These are phyloP conservation scores for Euphydryas editha DNA, from an alignment of 2,888 invertebrate genomes.

Conservation along the genomic window DNA sequence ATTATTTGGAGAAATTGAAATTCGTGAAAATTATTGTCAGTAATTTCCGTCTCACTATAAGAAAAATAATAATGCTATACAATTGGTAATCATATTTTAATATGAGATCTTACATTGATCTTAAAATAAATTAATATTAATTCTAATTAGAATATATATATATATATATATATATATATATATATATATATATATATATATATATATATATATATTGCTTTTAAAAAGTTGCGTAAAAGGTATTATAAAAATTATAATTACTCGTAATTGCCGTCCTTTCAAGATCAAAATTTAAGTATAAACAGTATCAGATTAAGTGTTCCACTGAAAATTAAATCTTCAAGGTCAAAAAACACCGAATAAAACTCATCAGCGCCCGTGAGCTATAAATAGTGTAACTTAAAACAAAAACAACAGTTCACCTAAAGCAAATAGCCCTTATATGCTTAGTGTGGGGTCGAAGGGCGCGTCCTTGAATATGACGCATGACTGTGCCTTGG, in stretches of 20 bases:
- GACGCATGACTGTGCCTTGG: constrained; percentile 69
- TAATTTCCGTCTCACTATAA: no score
- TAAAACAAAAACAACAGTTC: constrained; percentile 53
- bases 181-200: no score
- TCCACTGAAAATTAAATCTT: constrained; percentile 4
- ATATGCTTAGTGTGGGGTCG: constrained; percentile 43
- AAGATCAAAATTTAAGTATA: not conserved
- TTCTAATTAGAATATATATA: no score
- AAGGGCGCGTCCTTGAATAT: constrained; percentile 61
- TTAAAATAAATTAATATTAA: no score
- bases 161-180: no score
- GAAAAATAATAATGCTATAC: no score
- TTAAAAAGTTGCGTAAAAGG: not conserved
- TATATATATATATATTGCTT: not conserved
- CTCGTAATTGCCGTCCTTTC: not conserved
- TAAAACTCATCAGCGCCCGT: constrained; percentile 20
- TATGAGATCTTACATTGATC: no score
- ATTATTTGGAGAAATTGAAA: not conserved
- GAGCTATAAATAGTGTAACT: constrained; percentile 39
- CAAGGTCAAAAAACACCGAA: constrained; percentile 22
- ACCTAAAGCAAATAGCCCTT: constrained; percentile 57
- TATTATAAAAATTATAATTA: no score
- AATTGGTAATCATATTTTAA: no score
- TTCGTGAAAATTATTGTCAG: no score
- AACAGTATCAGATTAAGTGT: not conserved